Conservation (phyloP, 2,888 invertebrate species). For the Trichogramma evanescens region DNA sequence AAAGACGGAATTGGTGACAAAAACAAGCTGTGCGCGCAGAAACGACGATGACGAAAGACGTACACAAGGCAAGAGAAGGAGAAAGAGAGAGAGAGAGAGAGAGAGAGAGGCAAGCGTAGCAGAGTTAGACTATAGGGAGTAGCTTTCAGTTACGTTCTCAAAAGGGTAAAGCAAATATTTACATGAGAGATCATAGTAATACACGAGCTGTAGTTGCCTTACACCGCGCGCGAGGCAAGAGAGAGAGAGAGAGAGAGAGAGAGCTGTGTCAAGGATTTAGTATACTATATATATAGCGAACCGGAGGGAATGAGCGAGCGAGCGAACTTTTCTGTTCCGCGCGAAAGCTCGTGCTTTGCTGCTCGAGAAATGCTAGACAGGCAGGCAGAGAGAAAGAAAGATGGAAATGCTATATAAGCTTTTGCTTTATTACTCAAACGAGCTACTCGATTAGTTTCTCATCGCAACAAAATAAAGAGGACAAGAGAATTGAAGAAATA, state of each 20-base stretch:
- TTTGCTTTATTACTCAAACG: too few relatives aligned
- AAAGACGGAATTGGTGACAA: too few relatives aligned
- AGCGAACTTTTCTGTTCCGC: neutral
- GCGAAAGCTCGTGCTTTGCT: conserved; percentile 3
- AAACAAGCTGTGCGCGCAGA: neutral
- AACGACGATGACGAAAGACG: neutral
- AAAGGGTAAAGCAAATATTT: conserved; percentile 35
- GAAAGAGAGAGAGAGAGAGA: conserved; percentile 1
- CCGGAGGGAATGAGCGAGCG: neutral
- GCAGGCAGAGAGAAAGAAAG: too few relatives aligned
- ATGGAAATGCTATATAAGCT: too few relatives aligned
- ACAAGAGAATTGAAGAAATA: too few relatives aligned
- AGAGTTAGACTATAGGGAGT: neutral
- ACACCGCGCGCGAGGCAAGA: conserved; percentile 11
- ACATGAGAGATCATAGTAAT: conserved; percentile 30
- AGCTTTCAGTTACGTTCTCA: conserved; percentile 20
- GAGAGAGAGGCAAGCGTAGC: too few relatives aligned
- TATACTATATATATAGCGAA: neutral
- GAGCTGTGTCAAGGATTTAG: too few relatives aligned
- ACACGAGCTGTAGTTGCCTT: too few relatives aligned
- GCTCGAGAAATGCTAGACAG: too few relatives aligned
- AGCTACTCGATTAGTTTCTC: conserved; percentile 16
- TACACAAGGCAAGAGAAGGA: neutral
- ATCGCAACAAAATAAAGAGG: neutral
- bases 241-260: too few relatives aligned